phyloP scores from a whole-genome alignment of 2,888 invertebrate genomes.

The Drosophila sordidapex region DNA sequence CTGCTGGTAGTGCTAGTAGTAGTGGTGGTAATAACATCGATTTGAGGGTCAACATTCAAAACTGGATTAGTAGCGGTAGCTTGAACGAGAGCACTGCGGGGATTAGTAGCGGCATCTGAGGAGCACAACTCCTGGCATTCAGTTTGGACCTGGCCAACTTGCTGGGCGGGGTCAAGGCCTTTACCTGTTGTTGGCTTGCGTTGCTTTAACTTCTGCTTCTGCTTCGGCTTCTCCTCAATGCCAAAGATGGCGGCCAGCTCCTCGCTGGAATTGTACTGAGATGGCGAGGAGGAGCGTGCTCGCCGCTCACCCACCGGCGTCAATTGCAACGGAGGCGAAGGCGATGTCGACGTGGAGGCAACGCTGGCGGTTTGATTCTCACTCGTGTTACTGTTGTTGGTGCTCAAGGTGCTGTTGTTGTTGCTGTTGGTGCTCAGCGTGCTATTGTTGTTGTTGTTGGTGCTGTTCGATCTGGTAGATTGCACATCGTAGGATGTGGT shows the following conservation, averaged over 20 bases:
- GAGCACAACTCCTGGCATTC: conserved; percentile 25
- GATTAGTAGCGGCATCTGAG: conserved; percentile 67
- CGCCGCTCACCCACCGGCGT: conserved; percentile 74
- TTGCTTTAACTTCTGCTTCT: conserved; percentile 50
- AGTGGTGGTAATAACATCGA: conserved; percentile 61
- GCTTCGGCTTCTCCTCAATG: conserved; percentile 80
- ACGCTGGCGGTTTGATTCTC: conserved; percentile 40
- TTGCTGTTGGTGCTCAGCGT: conserved; percentile 73
- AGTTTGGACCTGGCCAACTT: conserved; percentile 22
- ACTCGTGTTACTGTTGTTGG: conserved; percentile 41
- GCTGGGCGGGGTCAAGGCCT: conserved; percentile 58
- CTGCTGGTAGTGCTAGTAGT: conserved; percentile 19
- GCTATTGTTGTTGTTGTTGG: conserved; percentile 60
- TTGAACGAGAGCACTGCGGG: conserved; percentile 58
- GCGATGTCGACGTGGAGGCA: conserved; percentile 6
- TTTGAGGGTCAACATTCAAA: conserved; percentile 63
- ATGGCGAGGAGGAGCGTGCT: conserved; percentile 82
- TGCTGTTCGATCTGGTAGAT: conserved; percentile 80
- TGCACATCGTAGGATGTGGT: conserved; percentile 84
- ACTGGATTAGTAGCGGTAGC: conserved; percentile 68
- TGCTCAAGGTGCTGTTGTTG: conserved; percentile 38
- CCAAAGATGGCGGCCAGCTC: conserved; percentile 88
- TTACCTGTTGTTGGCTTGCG: conserved; percentile 74
- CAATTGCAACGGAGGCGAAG: conserved; percentile 74
- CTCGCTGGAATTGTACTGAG: conserved; percentile 88